A percentile compares a stretch with the other conserved stretches of the same genome.
These are phyloP conservation scores for Melanotus villosus DNA, from an alignment of 2,888 invertebrate species.

Conservation along the genomic window DNA sequence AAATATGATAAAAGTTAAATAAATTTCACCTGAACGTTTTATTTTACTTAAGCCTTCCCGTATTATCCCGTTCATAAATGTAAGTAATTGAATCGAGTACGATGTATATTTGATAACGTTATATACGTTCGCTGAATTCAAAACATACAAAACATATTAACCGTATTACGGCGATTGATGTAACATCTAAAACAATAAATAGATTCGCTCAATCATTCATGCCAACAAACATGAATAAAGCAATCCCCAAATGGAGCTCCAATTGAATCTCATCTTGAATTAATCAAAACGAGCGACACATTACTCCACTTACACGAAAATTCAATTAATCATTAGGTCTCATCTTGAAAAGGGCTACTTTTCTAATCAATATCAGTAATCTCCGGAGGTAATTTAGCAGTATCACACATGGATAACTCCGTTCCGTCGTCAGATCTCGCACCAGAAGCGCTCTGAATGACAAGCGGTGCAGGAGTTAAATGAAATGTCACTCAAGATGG, in stretches of 20 bases:
- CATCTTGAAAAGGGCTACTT: constrained; percentile 64
- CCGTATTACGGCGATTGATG: constrained; percentile 48
- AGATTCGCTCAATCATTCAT: constrained; percentile 53
- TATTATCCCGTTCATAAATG: too few relatives aligned
- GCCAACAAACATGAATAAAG: constrained; percentile 54
- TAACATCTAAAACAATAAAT: constrained; percentile 53
- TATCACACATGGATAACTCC: constrained; percentile 65
- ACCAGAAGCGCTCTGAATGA: constrained; percentile 65
- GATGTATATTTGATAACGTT: background rate
- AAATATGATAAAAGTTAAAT: too few relatives aligned
- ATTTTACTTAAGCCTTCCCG: too few relatives aligned
- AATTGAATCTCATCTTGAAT: constrained; percentile 64
- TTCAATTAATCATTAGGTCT: constrained; percentile 66
- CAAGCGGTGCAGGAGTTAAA: constrained; percentile 68
- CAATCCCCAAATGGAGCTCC: constrained; percentile 52
- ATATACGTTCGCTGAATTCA: constrained; percentile 4
- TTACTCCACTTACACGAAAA: constrained; percentile 64
- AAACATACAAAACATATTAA: constrained; percentile 34
- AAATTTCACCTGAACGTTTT: background rate
- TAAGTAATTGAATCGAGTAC: too few relatives aligned
- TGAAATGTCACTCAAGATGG: constrained; percentile 70
- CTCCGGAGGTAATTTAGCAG: constrained; percentile 65
- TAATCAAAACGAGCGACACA: constrained; percentile 65
- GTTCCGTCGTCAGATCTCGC: constrained; percentile 60
- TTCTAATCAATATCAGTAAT: constrained; percentile 64